Evolutionary conservation across 2,888 invertebrate genomes (phyloP).

Genomic region (Punctoribates punctum): DNA sequence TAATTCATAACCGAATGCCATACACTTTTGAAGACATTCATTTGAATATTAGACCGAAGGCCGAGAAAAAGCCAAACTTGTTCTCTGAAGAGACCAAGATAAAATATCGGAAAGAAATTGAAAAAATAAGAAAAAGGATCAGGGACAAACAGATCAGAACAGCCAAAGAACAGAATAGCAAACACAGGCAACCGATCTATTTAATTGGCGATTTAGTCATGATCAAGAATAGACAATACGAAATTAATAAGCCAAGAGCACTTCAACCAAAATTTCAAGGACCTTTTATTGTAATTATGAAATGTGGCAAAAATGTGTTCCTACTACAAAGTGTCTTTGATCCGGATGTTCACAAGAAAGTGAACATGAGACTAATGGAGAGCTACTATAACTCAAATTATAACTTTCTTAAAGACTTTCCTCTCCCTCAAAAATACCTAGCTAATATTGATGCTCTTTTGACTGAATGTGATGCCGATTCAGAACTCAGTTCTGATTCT

Average conservation of each 20-base stretch:
- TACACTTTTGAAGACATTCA: background rate
- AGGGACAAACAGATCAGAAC: background rate
- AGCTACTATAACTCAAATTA: background rate
- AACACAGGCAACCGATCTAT: slow-evolving; percentile 3
- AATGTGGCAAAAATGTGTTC: background rate
- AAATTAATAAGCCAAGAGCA: background rate
- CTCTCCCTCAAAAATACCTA: background rate
- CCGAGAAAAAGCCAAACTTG: background rate
- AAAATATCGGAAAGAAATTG: background rate
- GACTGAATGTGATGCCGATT: background rate
- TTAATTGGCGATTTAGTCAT: background rate
- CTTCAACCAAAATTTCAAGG: background rate
- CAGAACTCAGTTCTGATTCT: background rate
- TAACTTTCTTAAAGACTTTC: background rate
- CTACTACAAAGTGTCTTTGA: background rate
- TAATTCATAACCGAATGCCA: background rate
- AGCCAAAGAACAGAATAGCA: background rate
- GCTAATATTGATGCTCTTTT: background rate
- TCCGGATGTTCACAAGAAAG: background rate
- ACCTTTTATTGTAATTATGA: background rate
- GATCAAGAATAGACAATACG: no score
- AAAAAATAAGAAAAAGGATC: background rate
- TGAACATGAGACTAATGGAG: background rate
- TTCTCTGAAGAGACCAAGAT: background rate
- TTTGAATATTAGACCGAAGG: background rate